These are phyloP conservation scores for Drosophila atripex DNA, from an alignment of 2,888 invertebrate genomes.

Conservation along the genomic window DNA sequence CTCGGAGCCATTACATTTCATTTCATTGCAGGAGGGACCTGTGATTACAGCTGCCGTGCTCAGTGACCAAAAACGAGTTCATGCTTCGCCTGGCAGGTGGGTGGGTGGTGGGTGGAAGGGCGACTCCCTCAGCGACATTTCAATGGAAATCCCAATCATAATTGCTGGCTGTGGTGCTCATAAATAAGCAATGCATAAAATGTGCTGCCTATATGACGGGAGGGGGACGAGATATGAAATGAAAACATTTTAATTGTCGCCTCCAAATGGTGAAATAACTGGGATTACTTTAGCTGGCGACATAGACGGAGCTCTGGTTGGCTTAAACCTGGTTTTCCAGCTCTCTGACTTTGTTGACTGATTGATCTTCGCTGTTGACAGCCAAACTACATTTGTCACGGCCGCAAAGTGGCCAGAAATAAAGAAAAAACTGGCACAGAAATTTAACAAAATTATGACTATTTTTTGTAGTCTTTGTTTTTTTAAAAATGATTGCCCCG, in stretches of 20 bases:
- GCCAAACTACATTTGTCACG: constrained; percentile 62
- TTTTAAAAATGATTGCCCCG: constrained; percentile 9
- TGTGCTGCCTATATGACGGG: constrained; percentile 13
- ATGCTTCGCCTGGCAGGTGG: constrained; percentile 58
- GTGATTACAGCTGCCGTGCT: constrained; percentile 38
- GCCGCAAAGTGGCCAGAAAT: constrained; percentile 25
- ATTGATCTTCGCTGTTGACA: constrained; percentile 59
- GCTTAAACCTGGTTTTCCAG: constrained; percentile 34
- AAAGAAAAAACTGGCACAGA: constrained; percentile 51
- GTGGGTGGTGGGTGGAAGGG: constrained; percentile 20
- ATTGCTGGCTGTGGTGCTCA: constrained; percentile 40
- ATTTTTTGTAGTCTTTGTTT: constrained; percentile 21
- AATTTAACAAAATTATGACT: constrained; percentile 21
- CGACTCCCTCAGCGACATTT: constrained; percentile 46
- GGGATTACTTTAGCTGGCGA: constrained; percentile 16
- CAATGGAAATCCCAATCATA: constrained; percentile 63
- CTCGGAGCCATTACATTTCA: constrained; percentile 36
- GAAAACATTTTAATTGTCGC: constrained; percentile 71
- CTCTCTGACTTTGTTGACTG: constrained; percentile 46
- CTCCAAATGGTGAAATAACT: constrained; percentile 58
- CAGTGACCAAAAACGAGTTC: constrained; percentile 71
- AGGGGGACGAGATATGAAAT: constrained; percentile 33
- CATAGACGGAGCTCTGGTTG: neutral
- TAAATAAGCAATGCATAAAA: constrained; percentile 31
- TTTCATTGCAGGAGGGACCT: constrained; percentile 1